A percentile compares a stretch with the other conserved stretches of the same genome.
Evolutionary conservation across 1,140 invertebrate genomes (phyloP).

Genomic region (Nilaparvata lugens): DNA sequence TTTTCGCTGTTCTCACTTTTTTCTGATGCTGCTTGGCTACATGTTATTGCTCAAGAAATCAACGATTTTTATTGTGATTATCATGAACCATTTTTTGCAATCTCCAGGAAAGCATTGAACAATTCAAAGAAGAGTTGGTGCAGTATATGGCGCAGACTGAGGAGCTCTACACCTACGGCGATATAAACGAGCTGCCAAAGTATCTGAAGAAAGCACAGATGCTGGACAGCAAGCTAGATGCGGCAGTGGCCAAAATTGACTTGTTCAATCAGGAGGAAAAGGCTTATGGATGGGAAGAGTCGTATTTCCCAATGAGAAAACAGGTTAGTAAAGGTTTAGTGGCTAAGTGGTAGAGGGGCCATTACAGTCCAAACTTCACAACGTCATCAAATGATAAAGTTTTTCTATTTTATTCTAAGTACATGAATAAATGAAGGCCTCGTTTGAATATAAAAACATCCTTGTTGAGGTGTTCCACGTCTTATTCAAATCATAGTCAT

Average conservation of each 20-base stretch:
- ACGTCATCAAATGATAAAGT: too few relatives aligned
- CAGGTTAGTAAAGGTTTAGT: constrained; percentile 34
- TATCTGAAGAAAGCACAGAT: constrained; percentile 73
- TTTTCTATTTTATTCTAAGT: too few relatives aligned
- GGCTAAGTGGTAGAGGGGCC: too few relatives aligned
- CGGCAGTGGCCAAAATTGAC: constrained; percentile 73
- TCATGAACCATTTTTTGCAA: not conserved
- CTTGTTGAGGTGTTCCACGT: too few relatives aligned
- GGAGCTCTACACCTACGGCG: constrained; percentile 80
- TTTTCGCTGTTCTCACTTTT: too few relatives aligned
- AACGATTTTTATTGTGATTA: not conserved
- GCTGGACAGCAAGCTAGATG: constrained; percentile 56
- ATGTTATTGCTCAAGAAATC: not conserved
- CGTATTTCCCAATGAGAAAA: constrained; percentile 78
- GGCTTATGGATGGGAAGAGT: constrained; percentile 80
- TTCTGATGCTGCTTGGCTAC: not conserved
- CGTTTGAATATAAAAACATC: too few relatives aligned
- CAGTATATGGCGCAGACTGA: constrained; percentile 71
- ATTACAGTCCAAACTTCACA: too few relatives aligned
- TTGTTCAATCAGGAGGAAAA: constrained; percentile 87
- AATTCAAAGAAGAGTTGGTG: constrained; percentile 72
- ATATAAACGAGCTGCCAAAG: constrained; percentile 72
- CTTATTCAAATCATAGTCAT: too few relatives aligned
- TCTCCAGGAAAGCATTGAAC: constrained; percentile 41
- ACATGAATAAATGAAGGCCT: too few relatives aligned